A percentile compares a stretch with the other conserved stretches of the same genome.
Conservation (phyloP, 1,140 invertebrate species). For the Magallana gigas region DNA sequence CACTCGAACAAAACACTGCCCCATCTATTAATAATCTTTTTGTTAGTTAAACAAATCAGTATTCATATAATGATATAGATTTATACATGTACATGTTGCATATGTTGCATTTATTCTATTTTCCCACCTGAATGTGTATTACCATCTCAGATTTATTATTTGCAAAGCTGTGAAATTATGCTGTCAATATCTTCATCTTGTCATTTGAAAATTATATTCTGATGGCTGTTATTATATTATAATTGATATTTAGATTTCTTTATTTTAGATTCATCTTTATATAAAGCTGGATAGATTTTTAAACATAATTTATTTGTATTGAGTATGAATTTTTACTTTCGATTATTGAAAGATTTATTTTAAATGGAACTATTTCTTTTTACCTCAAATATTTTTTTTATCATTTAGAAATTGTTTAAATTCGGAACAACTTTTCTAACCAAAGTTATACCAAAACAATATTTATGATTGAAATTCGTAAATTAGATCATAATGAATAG, state of each 20-base stretch:
- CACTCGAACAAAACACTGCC: slow-evolving; percentile 8
- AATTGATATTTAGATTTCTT: background rate
- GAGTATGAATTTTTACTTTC: too few relatives aligned
- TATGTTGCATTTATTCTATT: background rate
- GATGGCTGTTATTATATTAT: background rate
- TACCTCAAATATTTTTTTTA: too few relatives aligned
- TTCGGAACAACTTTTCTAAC: background rate
- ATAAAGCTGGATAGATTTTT: background rate
- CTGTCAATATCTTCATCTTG: background rate
- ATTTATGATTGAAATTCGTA: too few relatives aligned
- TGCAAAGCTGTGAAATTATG: background rate
- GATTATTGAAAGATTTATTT: background rate
- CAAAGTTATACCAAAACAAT: too few relatives aligned
- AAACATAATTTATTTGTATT: background rate
- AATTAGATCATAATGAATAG: too few relatives aligned
- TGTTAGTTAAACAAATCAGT: slow-evolving; percentile 21
- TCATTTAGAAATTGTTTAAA: background rate
- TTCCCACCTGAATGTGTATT: too few relatives aligned
- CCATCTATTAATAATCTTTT: background rate
- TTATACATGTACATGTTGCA: background rate
- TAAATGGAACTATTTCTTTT: background rate
- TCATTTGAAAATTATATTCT: background rate
- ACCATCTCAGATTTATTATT: background rate
- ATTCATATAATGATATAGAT: background rate
- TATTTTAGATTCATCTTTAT: slow-evolving; percentile 20